phyloP scores from a whole-genome alignment of 2,797 vertebrate genomes.

The Acanthurus leucopareius region DNA sequence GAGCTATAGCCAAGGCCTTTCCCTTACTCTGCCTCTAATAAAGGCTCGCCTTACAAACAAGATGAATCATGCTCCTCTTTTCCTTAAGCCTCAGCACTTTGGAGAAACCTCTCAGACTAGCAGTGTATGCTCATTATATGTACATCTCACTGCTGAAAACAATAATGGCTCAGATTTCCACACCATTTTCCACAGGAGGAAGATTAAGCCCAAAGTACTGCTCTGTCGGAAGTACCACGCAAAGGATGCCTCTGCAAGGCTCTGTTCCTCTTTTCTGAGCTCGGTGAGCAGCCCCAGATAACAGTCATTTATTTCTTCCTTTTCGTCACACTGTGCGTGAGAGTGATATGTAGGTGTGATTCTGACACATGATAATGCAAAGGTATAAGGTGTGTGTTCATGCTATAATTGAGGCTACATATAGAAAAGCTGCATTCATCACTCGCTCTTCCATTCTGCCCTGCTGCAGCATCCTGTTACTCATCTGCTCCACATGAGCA shows the following conservation, averaged over 20 bases:
- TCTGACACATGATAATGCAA: slow-evolving; percentile 20
- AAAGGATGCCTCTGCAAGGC: background rate
- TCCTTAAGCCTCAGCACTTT: slow-evolving; percentile 79
- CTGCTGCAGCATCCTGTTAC: slow-evolving; percentile 46
- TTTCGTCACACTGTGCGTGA: background rate
- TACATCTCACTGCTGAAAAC: slow-evolving; percentile 64
- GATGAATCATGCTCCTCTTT: slow-evolving; percentile 79
- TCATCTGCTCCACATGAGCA: slow-evolving; percentile 47
- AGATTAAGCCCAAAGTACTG: slow-evolving; percentile 40
- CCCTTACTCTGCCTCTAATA: slow-evolving; percentile 71
- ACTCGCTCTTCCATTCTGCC: slow-evolving; percentile 19
- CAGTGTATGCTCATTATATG: slow-evolving; percentile 71
- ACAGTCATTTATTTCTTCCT: background rate
- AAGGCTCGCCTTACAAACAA: slow-evolving; percentile 80
- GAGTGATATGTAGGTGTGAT: slow-evolving; percentile 1
- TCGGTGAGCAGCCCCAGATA: background rate
- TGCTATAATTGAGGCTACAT: slow-evolving; percentile 34
- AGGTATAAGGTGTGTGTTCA: slow-evolving; percentile 15
- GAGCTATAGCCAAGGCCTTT: slow-evolving; percentile 69
- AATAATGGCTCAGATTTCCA: slow-evolving; percentile 68
- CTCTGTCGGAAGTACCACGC: background rate
- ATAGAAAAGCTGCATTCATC: slow-evolving; percentile 39
- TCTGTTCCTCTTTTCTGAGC: slow-evolving; percentile 6
- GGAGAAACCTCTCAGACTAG: slow-evolving; percentile 63
- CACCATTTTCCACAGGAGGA: slow-evolving; percentile 38